These are phyloP conservation scores for Sialis fuliginosa DNA, from an alignment of 2,888 invertebrate species.

Conservation along the genomic window DNA sequence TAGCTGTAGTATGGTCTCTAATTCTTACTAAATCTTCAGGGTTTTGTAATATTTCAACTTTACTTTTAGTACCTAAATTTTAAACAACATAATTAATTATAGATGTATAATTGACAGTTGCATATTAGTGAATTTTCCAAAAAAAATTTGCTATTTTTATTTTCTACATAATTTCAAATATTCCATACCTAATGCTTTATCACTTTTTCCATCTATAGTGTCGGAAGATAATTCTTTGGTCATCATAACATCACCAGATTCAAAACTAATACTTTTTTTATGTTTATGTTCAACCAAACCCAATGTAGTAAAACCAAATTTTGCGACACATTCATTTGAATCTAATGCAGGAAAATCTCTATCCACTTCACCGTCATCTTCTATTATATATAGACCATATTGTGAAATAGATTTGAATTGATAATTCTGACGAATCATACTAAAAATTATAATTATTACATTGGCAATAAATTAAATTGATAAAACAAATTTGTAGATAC, in stretches of 20 bases:
- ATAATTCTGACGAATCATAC: conserved; percentile 44
- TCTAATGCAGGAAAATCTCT: conserved; percentile 85
- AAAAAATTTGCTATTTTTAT: too few relatives aligned
- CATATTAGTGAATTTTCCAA: not conserved
- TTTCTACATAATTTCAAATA: not conserved
- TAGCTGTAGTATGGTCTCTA: conserved; percentile 55
- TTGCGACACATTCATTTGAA: conserved; percentile 71
- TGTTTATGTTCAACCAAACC: conserved; percentile 65
- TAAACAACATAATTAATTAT: too few relatives aligned
- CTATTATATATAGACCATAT: conserved; percentile 84
- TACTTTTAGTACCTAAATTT: not conserved
- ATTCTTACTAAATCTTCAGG: conserved; percentile 42
- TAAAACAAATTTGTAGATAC: conserved; percentile 18
- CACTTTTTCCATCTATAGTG: not conserved
- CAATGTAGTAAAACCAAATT: conserved; percentile 80
- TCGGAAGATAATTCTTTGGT: not conserved
- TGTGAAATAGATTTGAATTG: conserved; percentile 42
- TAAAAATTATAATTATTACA: conserved; percentile 15
- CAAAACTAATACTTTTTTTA: conserved; percentile 23
- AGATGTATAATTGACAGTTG: not conserved
- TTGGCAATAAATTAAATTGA: not conserved
- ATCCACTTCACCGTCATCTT: conserved; percentile 92
- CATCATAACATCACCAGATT: conserved; percentile 10
- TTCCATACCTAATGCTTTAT: not conserved
- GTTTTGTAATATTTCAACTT: conserved; percentile 10